Conservation (phyloP, 2,888 invertebrate species). For the Aleiodes testaceus region DNA sequence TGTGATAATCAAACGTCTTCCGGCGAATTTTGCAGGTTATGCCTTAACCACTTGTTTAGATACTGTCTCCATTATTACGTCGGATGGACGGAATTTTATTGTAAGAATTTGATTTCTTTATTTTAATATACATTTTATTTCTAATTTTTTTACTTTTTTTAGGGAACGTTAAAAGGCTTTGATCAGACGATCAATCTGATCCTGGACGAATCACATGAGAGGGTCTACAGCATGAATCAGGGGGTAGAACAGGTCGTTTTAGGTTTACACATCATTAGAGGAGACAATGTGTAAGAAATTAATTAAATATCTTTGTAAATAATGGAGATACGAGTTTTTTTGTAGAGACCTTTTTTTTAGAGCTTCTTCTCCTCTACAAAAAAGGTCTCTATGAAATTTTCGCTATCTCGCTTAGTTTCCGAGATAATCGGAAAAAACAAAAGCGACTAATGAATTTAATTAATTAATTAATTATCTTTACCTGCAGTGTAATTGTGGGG, state of each 20-base stretch:
- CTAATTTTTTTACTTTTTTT: slow-evolving; percentile 51
- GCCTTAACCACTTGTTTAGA: slow-evolving; percentile 71
- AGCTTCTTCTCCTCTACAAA: no score
- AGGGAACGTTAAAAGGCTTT: slow-evolving; percentile 97
- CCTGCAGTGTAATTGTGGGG: slow-evolving; percentile 84
- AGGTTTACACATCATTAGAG: slow-evolving; percentile 97
- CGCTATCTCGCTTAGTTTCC: no score
- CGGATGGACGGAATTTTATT: slow-evolving; percentile 96
- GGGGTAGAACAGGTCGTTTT: slow-evolving; percentile 97
- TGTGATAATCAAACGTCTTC: slow-evolving; percentile 39
- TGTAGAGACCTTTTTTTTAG: no score
- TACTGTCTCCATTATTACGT: slow-evolving; percentile 95
- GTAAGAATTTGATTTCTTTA: slow-evolving; percentile 73
- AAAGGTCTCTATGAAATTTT: no score
- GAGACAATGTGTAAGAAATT: slow-evolving; percentile 92
- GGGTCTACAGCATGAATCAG: slow-evolving; percentile 94
- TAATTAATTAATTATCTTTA: slow-evolving; percentile 9
- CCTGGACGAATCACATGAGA: slow-evolving; percentile 97
- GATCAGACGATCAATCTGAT: slow-evolving; percentile 99
- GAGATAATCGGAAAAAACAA: no score
- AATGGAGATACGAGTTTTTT: no score
- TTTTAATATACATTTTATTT: not conserved
- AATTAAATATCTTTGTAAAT: not conserved
- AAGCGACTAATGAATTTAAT: not conserved
- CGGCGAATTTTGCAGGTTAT: slow-evolving; percentile 26